Evolutionary conservation across 1,140 invertebrate species (phyloP).

Genomic region (Atta colombica): DNA sequence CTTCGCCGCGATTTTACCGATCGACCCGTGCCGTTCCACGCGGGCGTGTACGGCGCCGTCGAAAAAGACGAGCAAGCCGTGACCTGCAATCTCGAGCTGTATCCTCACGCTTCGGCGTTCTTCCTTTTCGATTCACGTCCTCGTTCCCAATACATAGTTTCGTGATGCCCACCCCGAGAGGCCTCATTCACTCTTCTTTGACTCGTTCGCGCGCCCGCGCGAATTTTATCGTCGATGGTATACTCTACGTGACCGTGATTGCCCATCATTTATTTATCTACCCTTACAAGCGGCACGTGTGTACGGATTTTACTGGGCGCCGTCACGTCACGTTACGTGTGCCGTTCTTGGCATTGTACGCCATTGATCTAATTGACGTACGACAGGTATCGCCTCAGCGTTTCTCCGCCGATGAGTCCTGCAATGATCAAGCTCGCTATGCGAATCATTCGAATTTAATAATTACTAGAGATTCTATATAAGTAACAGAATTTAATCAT

Average conservation of each 20-base stretch:
- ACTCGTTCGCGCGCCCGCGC: not conserved
- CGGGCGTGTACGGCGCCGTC: not conserved
- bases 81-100: slow-evolving; percentile 60
- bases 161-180: slow-evolving; percentile 19
- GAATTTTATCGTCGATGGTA: slow-evolving; percentile 52
- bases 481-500: too few species aligned
- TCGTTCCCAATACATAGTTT: slow-evolving; percentile 37
- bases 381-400: slow-evolving; percentile 41
- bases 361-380: slow-evolving; percentile 50
- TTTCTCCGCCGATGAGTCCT: not conserved
- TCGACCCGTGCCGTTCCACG: slow-evolving; percentile 1
- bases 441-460: not conserved
- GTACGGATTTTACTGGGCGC: slow-evolving; percentile 60
- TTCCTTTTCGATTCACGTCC: not conserved
- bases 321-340: slow-evolving; percentile 71
- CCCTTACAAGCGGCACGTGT: slow-evolving; percentile 29
- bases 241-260: slow-evolving; percentile 15
- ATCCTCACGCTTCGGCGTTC: not conserved
- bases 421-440: not conserved
- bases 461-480: not conserved
- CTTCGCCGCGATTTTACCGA: not conserved
- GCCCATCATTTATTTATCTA: slow-evolving; percentile 29
- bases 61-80: slow-evolving; percentile 46
- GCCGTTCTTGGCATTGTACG: slow-evolving; percentile 42
- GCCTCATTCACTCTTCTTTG: slow-evolving; percentile 29